Percentiles rank a stretch among this genome's conserved stretches.
phyloP scores from a whole-genome alignment of 2,113 vertebrate species.

The Leptodactylus fuscus region DNA sequence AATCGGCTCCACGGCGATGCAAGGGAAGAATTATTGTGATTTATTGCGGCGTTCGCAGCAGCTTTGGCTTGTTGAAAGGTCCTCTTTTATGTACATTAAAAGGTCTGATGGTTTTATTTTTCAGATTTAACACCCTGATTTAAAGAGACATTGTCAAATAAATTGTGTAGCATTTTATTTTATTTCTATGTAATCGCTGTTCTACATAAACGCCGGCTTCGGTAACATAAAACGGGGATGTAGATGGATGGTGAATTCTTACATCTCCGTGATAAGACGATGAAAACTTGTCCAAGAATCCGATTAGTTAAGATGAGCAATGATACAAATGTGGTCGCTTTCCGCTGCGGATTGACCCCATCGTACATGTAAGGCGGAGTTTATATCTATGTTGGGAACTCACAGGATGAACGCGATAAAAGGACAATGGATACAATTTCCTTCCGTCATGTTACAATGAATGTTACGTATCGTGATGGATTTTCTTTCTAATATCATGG shows the following conservation, averaged over 20 bases:
- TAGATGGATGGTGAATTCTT: background rate
- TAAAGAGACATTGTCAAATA: conserved; percentile 18
- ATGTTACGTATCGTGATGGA: too few species aligned
- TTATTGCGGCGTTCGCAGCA: conserved; percentile 18
- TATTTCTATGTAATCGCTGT: background rate
- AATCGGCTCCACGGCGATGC: conserved; percentile 31
- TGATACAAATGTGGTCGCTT: background rate
- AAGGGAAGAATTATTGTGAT: conserved; percentile 49
- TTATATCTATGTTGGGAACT: too few species aligned
- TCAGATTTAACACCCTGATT: conserved; percentile 5
- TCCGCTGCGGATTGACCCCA: too few species aligned
- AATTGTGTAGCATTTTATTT: background rate
- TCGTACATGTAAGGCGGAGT: too few species aligned
- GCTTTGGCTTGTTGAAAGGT: conserved; percentile 30
- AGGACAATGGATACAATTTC: too few species aligned
- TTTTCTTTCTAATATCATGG: too few species aligned
- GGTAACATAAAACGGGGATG: background rate
- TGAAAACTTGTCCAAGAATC: too few species aligned
- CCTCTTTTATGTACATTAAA: conserved; percentile 57
- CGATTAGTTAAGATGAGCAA: too few species aligned
- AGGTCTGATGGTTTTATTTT: conserved; percentile 44
- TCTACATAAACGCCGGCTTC: background rate
- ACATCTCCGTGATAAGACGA: background rate
- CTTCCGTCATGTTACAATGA: too few species aligned
- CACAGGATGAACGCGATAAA: too few species aligned